Evolutionary conservation across 2,113 vertebrate genomes (phyloP).

Genomic region (Actenoides hombroni): DNA sequence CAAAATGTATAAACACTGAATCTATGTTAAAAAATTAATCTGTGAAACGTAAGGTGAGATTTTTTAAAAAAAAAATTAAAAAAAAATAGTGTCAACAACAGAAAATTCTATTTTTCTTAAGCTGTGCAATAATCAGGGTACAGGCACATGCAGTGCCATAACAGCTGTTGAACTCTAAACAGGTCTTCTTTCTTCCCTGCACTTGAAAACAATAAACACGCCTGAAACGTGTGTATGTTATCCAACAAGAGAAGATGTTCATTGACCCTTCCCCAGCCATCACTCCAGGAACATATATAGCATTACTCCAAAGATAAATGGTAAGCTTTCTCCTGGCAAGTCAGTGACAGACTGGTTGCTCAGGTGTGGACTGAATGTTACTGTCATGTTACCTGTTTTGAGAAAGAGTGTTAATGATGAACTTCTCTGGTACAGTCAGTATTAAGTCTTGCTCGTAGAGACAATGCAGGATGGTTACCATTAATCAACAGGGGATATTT

Average conservation of each 20-base stretch:
- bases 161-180: not conserved
- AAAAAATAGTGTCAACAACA: not conserved
- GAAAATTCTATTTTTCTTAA: not conserved
- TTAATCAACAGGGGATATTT: not conserved
- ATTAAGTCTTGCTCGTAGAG: not conserved
- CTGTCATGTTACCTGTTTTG: accelerated
- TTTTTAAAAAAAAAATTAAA: not conserved
- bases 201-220: not conserved
- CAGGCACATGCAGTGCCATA: not conserved
- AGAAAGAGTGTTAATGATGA: not conserved
- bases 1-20: not conserved
- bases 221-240: not conserved
- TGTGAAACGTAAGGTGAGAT: not conserved
- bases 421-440: not conserved
- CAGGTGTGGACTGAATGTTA: not conserved
- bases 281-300: not conserved
- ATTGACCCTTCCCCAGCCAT: not conserved
- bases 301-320: not conserved
- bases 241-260: not conserved
- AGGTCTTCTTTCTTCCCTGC: not conserved
- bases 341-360: not conserved
- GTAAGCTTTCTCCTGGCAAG: not conserved
- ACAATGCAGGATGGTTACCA: not conserved
- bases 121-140: not conserved
- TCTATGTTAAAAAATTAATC: accelerated